Percentiles rank a stretch among this genome's conserved stretches.
Evolutionary conservation across 2,888 invertebrate species (phyloP).

Genomic region (Crossocerus cetratus): DNA sequence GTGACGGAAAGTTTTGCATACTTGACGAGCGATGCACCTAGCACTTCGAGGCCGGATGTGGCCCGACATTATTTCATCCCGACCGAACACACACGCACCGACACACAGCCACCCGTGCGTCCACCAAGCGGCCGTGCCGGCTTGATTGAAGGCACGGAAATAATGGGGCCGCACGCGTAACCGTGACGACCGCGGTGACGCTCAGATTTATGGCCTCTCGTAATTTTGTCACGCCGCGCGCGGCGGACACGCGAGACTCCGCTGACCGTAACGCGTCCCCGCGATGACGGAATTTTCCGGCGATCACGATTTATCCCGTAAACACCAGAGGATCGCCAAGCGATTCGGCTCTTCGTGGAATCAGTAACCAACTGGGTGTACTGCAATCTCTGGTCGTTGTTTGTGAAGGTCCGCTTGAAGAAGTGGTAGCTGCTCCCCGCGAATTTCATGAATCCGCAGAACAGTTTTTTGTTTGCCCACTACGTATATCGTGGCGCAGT

Average conservation of each 20-base stretch:
- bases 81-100: no score
- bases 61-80: slow-evolving; percentile 11
- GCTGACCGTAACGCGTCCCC: not conserved
- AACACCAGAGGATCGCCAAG: no score
- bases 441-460: no score
- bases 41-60: slow-evolving; percentile 8
- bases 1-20: slow-evolving; percentile 61
- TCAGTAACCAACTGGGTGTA: no score
- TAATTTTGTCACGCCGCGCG: slow-evolving; percentile 2
- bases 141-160: slow-evolving; percentile 33
- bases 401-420: no score
- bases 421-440: no score
- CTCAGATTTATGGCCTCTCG: slow-evolving; percentile 14
- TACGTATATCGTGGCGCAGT: no score
- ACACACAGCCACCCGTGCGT: not conserved
- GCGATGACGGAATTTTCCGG: not conserved
- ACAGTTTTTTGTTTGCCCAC: no score
- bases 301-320: no score
- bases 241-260: not conserved
- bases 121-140: not conserved
- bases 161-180: slow-evolving; percentile 13
- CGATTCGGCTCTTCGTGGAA: no score
- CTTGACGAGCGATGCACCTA: slow-evolving; percentile 49
- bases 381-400: no score
- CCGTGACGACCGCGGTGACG: not conserved